phyloP scores from a whole-genome alignment of 2,888 invertebrate species.

The Sylvicola fuscatus region DNA sequence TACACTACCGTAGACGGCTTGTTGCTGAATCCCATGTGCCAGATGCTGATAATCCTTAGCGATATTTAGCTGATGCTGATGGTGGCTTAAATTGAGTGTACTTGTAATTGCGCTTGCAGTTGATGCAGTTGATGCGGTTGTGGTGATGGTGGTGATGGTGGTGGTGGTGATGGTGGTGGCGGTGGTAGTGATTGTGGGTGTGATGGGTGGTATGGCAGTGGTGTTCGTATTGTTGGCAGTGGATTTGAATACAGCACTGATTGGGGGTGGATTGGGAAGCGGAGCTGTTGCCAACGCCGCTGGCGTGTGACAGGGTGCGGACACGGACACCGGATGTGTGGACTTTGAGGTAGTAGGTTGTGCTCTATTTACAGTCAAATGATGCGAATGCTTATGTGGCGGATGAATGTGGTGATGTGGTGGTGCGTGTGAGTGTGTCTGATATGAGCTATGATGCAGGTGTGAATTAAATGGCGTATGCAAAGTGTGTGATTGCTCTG shows the following conservation, averaged over 20 bases:
- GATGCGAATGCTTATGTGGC: constrained; percentile 4
- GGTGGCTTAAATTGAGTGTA: constrained; percentile 6
- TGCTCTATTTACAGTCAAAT: background rate
- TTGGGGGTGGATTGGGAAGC: background rate
- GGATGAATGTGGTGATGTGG: constrained; percentile 27
- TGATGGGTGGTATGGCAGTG: constrained; percentile 2
- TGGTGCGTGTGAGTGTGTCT: background rate
- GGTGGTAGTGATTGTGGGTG: too few species aligned
- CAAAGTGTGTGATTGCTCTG: constrained; percentile 7
- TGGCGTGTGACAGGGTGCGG: constrained; percentile 3
- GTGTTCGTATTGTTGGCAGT: background rate
- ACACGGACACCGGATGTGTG: background rate
- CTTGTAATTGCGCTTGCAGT: constrained; percentile 7
- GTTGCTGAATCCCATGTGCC: too few species aligned
- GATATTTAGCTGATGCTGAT: constrained; percentile 2
- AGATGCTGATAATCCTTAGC: too few species aligned
- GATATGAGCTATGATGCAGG: background rate
- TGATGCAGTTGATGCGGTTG: constrained; percentile 5
- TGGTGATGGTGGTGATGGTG: constrained; percentile 2
- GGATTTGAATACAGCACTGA: constrained; percentile 3
- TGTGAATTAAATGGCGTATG: constrained; percentile 17
- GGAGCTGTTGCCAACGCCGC: too few species aligned
- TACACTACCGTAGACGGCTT: constrained; percentile 2
- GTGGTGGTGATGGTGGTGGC: constrained; percentile 5
- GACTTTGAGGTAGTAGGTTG: background rate